phyloP scores from a whole-genome alignment of 1,140 invertebrate species.

The Cotesia typhae region DNA sequence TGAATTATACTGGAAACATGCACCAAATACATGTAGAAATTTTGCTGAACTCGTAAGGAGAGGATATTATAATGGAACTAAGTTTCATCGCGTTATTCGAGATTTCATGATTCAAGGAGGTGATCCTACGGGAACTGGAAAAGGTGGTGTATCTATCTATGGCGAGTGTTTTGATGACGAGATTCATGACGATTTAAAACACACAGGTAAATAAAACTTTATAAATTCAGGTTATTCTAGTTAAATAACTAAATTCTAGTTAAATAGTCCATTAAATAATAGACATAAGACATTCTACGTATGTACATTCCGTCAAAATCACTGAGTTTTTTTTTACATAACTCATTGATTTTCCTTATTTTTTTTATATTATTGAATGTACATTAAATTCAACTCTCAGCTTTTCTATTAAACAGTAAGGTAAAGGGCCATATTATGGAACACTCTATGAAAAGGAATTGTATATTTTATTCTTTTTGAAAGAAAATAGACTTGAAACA shows the following conservation, averaged over 20 bases:
- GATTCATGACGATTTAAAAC: constrained; percentile 93
- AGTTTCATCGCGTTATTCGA: constrained; percentile 94
- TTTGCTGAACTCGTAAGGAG: constrained; percentile 92
- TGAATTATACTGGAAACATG: constrained; percentile 98
- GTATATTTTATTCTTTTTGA: background rate
- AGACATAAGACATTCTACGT: too few species aligned
- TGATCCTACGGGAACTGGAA: constrained; percentile 94
- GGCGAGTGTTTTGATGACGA: constrained; percentile 95
- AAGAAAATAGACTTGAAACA: background rate
- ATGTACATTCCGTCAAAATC: too few species aligned
- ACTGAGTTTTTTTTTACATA: too few species aligned
- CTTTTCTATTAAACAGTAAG: too few species aligned
- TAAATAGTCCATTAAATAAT: too few species aligned
- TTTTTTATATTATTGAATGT: too few species aligned
- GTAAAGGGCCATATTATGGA: constrained; percentile 5
- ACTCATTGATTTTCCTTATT: too few species aligned
- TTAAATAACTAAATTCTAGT: too few species aligned
- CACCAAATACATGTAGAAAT: constrained; percentile 93
- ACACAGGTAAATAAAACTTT: constrained; percentile 74
- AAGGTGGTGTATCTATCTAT: constrained; percentile 97
- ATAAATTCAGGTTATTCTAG: too few species aligned
- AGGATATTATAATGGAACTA: constrained; percentile 96
- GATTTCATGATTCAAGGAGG: constrained; percentile 99
- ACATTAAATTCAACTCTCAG: too few species aligned
- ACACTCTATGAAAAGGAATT: background rate